Percentiles rank a stretch among this genome's conserved stretches.
Conservation (phyloP, 2,113 vertebrate species). For the Falcunculus frontatus region DNA sequence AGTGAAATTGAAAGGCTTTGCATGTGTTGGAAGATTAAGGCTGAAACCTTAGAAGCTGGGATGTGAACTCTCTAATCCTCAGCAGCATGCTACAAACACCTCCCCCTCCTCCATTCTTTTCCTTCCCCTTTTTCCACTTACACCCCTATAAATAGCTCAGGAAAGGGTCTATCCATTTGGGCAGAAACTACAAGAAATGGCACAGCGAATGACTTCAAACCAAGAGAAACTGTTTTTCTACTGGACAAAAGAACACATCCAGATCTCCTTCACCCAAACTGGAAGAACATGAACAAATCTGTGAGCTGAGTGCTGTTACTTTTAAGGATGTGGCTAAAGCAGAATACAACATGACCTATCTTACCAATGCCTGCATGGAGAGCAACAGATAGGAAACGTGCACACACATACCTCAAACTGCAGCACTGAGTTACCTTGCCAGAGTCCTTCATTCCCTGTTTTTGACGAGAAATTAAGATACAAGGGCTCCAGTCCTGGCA, state of each 20-base stretch:
- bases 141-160: not conserved
- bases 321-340: not conserved
- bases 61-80: constrained; percentile 23
- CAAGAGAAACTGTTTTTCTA: not conserved
- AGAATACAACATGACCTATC: not conserved
- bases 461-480: not conserved
- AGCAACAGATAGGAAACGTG: not conserved
- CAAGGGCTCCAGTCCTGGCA: not conserved
- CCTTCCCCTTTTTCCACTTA: not conserved
- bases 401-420: not conserved
- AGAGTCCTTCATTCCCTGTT: not conserved
- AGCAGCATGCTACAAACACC: not conserved
- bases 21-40: constrained; percentile 27
- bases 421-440: not conserved
- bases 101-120: not conserved
- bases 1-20: constrained; percentile 51
- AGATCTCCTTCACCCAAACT: not conserved
- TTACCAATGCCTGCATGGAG: not conserved
- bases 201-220: not conserved
- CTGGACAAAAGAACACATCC: not conserved
- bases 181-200: not conserved
- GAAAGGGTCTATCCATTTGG: not conserved
- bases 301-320: not conserved
- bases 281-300: not conserved
- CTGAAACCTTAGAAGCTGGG: constrained; percentile 29